phyloP scores from a whole-genome alignment of 2,113 vertebrate genomes.

The Xenus cinereus region DNA sequence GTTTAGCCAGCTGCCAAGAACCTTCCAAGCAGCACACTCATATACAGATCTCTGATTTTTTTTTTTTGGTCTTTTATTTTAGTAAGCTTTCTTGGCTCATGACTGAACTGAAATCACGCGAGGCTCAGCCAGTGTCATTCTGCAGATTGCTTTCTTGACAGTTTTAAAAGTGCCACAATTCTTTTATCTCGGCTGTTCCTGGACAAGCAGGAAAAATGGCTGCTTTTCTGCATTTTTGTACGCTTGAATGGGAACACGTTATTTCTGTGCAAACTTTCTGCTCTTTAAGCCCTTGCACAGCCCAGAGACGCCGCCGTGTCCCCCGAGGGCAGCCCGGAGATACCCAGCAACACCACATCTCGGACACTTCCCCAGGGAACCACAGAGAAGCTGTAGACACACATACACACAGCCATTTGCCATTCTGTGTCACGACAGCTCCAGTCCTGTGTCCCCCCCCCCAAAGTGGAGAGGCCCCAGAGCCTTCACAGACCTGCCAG shows the following conservation, averaged over 20 bases:
- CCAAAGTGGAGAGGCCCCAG: neutral
- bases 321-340: neutral
- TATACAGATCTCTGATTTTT: neutral
- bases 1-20: neutral
- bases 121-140: neutral
- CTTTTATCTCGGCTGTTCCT: neutral
- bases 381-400: too few species aligned
- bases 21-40: neutral
- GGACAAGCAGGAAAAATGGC: neutral
- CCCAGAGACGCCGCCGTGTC: accelerated
- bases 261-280: neutral
- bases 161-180: neutral
- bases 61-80: neutral
- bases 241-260: neutral
- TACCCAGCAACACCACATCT: neutral
- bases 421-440: accelerated
- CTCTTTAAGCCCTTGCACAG: neutral
- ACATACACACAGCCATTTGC: neutral
- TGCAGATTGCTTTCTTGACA: neutral
- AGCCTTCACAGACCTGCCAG: neutral
- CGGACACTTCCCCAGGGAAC: neutral
- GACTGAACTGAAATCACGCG: neutral
- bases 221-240: neutral
- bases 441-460: neutral
- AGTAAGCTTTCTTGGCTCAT: neutral